Evolutionary conservation across 1,140 invertebrate species (phyloP), one percentile per base, ranked within the genome.

Genomic region (Tetramorium alpestre): DNA sequence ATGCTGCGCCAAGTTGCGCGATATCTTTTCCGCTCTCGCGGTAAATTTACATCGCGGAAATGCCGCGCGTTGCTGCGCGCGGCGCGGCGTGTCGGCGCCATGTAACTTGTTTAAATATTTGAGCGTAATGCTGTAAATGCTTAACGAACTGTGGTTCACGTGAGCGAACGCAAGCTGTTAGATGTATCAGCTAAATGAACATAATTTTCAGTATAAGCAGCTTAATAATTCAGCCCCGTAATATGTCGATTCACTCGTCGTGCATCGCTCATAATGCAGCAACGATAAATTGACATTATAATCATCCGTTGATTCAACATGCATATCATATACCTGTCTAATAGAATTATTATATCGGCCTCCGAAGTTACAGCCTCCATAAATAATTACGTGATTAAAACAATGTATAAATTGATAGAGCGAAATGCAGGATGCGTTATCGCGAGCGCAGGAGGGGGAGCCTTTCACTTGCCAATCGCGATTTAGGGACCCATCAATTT

Each of bases 201-300:
- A 33, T 69, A 81, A 81, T 81, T 54, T 69, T 47, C 62, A 44
- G 56, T 81, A 56, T 81, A 81, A 54, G 38, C 77, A 49, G 22
- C 54, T 81, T 69, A 81, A 81, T 81, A 69, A 81, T 81, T 81
- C 62, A 81, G 38, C 51, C 1, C 22, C 10, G 33, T 81, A 81
- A 69, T 81, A 47, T 69, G 47, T 28, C 77, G 41, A 81, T 81
- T 69, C 33, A 41, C 77, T 81, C 77, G 22, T 81, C 56, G 77
- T 7, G 33, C 56, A 51, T 65, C 62, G 60, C n/a, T 51, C n/a
- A 67, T 67, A 80, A 80, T 41, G 8, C 13, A 41, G 18, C 25
- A 33, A 58, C 62, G 77, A 54, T 80, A 69, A 81, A 81, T 81
- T 81, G 41, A 81, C 33, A 33, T 69, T 81, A 47, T 77, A 81